phyloP scores from a whole-genome alignment of 2,888 invertebrate species.

The Mythimna ferrago region DNA sequence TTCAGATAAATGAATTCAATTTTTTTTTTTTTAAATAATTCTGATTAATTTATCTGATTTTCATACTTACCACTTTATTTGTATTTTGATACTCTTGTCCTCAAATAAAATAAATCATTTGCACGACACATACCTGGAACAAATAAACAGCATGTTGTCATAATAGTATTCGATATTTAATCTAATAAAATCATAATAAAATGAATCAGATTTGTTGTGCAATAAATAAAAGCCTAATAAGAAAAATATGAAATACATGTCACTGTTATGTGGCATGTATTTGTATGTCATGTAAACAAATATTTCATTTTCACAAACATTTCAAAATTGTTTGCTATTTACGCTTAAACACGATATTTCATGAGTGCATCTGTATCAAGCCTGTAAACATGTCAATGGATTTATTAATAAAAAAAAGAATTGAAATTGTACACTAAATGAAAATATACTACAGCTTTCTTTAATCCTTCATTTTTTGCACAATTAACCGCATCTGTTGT shows the following conservation, averaged over 20 bases:
- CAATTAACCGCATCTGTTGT: slow-evolving; percentile 47
- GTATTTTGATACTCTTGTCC: not conserved
- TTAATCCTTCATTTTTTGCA: slow-evolving; percentile 17
- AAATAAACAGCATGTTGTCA: slow-evolving; percentile 46
- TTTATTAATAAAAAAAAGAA: not conserved
- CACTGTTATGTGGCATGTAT: too few species aligned
- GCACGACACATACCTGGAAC: slow-evolving; percentile 58
- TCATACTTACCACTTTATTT: slow-evolving; percentile 30
- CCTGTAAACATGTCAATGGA: too few species aligned
- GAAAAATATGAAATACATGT: slow-evolving; percentile 20
- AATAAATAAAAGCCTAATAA: slow-evolving; percentile 8
- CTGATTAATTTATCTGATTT: not conserved
- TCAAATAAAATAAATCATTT: not conserved
- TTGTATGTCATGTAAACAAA: not conserved
- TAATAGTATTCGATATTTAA: not conserved
- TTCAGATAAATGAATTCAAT: too few species aligned
- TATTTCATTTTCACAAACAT: slow-evolving; percentile 17
- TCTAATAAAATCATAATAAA: too few species aligned
- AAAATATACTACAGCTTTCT: slow-evolving; percentile 11
- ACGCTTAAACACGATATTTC: slow-evolving; percentile 23
- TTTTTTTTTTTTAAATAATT: too few species aligned
- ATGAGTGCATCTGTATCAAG: slow-evolving; percentile 25
- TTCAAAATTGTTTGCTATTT: slow-evolving; percentile 28
- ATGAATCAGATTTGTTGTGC: not conserved
- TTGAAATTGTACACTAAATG: not conserved